These are phyloP conservation scores for Eristalis intricaria DNA, from an alignment of 2,888 invertebrate species.

Conservation along the genomic window DNA sequence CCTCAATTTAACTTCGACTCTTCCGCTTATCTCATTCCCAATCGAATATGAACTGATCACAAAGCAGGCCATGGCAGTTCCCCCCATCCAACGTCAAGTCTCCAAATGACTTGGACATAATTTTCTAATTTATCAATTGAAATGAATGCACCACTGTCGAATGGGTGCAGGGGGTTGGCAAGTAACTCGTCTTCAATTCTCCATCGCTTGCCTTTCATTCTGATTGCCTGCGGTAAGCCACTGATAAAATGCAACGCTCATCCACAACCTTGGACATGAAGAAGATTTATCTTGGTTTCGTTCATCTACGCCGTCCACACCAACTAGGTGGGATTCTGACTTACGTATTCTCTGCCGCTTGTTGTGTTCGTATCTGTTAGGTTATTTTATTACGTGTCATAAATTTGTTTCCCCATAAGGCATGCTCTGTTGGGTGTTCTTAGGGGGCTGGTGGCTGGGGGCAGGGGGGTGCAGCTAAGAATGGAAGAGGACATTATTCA, in stretches of 20 bases:
- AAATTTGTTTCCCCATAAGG: slow-evolving; percentile 45
- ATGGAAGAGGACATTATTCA: slow-evolving; percentile 4
- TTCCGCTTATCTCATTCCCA: slow-evolving; percentile 35
- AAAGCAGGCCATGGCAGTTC: neutral
- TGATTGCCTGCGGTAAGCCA: slow-evolving; percentile 16
- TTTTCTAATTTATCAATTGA: slow-evolving; percentile 69
- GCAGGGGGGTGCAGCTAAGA: neutral
- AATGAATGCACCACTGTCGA: slow-evolving; percentile 39
- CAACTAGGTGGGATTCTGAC: slow-evolving; percentile 32
- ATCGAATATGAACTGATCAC: slow-evolving; percentile 12
- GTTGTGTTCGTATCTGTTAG: slow-evolving; percentile 42
- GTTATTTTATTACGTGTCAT: slow-evolving; percentile 66
- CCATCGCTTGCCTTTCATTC: neutral
- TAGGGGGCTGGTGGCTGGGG: neutral
- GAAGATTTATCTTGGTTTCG: slow-evolving; percentile 63
- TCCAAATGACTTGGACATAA: slow-evolving; percentile 58
- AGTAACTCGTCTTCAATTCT: neutral
- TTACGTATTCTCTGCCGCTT: slow-evolving; percentile 1
- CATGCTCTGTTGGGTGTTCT: neutral
- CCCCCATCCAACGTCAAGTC: slow-evolving; percentile 12
- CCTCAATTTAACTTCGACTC: slow-evolving; percentile 36
- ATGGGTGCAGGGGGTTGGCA: slow-evolving; percentile 17
- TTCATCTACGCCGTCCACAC: slow-evolving; percentile 27
- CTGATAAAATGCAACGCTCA: slow-evolving; percentile 48
- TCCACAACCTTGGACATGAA: slow-evolving; percentile 46